Conservation (phyloP, 2,888 invertebrate species). For the Eupithecia dodoneata region DNA sequence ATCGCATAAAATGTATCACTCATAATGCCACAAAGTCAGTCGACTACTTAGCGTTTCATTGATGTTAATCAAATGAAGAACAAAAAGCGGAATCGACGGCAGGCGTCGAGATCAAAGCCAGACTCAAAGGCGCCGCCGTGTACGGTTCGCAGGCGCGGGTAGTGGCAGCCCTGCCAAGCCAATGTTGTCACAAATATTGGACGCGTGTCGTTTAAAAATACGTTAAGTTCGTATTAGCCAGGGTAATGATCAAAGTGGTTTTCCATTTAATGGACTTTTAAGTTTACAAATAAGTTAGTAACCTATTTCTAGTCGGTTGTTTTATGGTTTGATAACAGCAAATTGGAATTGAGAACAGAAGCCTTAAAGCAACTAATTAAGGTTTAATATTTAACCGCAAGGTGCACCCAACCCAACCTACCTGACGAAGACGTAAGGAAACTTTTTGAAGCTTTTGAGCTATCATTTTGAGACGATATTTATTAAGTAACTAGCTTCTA, state of each 20-base stretch:
- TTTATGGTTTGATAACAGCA: not conserved
- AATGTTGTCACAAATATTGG: not conserved
- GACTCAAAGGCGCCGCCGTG: slow-evolving; percentile 58
- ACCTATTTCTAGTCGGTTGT: not conserved
- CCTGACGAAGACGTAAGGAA: not conserved
- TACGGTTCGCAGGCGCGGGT: slow-evolving; percentile 36
- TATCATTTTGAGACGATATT: not conserved
- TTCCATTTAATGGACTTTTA: not conserved
- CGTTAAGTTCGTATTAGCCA: not conserved
- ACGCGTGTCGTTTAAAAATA: not conserved
- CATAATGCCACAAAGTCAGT: slow-evolving; percentile 33
- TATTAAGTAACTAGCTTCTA: not conserved
- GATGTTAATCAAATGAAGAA: slow-evolving; percentile 58
- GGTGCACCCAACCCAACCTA: not conserved
- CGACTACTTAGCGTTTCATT: slow-evolving; percentile 38
- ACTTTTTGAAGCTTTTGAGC: not conserved
- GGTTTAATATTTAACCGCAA: not conserved
- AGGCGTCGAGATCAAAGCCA: slow-evolving; percentile 66
- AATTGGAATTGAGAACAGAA: not conserved
- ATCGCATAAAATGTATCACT: slow-evolving; percentile 33
- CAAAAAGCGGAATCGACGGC: slow-evolving; percentile 69
- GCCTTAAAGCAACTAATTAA: not conserved
- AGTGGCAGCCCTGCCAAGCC: slow-evolving; percentile 8
- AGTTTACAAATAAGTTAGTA: not conserved
- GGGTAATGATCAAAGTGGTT: not conserved